A percentile compares a stretch with the other conserved stretches of the same genome.
phyloP scores from a whole-genome alignment of 2,113 vertebrate genomes.

The Phainopepla nitens region DNA sequence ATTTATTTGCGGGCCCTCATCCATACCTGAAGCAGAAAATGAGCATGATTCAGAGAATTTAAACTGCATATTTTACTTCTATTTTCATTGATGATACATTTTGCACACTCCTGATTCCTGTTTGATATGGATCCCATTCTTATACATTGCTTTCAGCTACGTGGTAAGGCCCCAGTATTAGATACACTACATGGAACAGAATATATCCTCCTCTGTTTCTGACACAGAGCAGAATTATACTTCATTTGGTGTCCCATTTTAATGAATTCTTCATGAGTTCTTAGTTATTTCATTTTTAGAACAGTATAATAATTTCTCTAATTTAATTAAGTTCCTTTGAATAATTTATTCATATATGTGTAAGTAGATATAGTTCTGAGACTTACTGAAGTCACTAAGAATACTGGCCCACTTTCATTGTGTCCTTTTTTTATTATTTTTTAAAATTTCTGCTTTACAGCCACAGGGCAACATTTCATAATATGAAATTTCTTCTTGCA shows the following conservation, averaged over 20 bases:
- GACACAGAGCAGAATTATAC: background rate
- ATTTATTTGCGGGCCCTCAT: background rate
- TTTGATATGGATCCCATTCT: background rate
- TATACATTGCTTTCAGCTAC: background rate
- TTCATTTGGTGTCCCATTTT: background rate
- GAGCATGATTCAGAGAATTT: background rate
- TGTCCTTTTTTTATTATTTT: background rate
- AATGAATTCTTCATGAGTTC: background rate
- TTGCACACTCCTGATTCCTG: background rate
- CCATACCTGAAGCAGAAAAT: background rate
- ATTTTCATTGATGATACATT: background rate
- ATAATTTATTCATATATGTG: background rate
- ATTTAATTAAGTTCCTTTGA: background rate
- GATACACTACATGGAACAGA: background rate
- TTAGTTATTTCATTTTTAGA: background rate
- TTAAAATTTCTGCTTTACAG: background rate
- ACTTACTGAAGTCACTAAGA: background rate
- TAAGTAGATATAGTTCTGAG: background rate
- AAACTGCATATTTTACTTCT: background rate
- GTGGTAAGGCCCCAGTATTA: background rate
- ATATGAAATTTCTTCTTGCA: background rate
- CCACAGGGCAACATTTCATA: background rate
- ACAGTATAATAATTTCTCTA: background rate
- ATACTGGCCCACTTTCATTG: background rate
- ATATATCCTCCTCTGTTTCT: background rate